Percentiles rank a stretch among this genome's conserved stretches.
phyloP scores from a whole-genome alignment of 53 echinoderm and acorn worm genomes.

The Antedon mediterranea region DNA sequence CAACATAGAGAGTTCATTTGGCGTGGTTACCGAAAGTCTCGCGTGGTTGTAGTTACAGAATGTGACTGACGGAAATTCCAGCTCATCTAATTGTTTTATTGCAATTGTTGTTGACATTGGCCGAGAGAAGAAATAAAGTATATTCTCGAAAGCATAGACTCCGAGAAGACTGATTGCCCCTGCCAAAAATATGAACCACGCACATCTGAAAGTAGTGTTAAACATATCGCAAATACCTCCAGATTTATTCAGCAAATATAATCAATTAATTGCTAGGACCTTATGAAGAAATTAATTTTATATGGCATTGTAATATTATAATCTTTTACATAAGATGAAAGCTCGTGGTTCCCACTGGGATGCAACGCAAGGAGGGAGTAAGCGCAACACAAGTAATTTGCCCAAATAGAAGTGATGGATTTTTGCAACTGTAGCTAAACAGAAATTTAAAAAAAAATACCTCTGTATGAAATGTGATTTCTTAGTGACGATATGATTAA shows the following conservation, averaged over 20 bases:
- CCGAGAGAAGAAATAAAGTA: not conserved
- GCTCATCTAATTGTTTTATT: constrained; percentile 41
- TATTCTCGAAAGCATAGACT: not conserved
- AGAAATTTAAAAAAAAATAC: too few relatives aligned
- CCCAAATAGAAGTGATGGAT: too few relatives aligned
- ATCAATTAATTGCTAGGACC: too few relatives aligned
- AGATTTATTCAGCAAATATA: too few relatives aligned
- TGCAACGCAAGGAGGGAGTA: too few relatives aligned
- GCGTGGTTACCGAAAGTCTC: not conserved
- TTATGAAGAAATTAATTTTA: too few relatives aligned
- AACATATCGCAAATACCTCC: too few relatives aligned
- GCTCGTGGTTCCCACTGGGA: too few relatives aligned
- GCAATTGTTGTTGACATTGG: constrained; percentile 43
- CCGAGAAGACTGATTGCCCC: not conserved
- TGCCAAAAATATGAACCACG: not conserved
- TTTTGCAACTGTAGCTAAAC: too few relatives aligned
- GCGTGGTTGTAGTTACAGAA: constrained; percentile 60
- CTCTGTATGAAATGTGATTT: not conserved
- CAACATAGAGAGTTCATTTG: not conserved
- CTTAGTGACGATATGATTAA: not conserved
- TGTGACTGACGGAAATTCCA: constrained; percentile 51
- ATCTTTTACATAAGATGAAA: too few relatives aligned
- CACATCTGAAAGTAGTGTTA: not conserved
- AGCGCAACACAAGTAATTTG: too few relatives aligned
- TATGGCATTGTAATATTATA: too few relatives aligned